A percentile compares a stretch with the other conserved stretches of the same genome.
Evolutionary conservation across 2,113 vertebrate species (phyloP).

Genomic region (Serilophus lunatus): DNA sequence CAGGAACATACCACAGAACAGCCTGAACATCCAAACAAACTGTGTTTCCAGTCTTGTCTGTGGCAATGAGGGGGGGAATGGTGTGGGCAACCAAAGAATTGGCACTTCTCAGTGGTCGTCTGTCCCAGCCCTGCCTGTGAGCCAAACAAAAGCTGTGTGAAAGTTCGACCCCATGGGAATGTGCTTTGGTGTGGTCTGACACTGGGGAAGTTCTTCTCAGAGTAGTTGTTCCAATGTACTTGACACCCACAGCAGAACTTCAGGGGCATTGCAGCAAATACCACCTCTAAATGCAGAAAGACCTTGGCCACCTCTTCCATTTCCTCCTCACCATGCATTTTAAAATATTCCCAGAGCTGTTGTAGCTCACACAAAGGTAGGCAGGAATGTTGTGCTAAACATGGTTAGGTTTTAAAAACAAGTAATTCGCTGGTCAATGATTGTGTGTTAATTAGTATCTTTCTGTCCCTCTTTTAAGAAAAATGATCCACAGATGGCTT

Average conservation of each 20-base stretch:
- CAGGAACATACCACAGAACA: neutral
- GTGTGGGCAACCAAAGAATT: neutral
- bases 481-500: slow-evolving; percentile 49
- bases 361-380: neutral
- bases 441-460: slow-evolving; percentile 57
- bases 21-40: slow-evolving; percentile 7
- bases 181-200: neutral
- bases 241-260: neutral
- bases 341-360: neutral
- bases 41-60: neutral
- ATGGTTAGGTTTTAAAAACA: neutral
- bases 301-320: neutral
- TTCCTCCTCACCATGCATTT: neutral
- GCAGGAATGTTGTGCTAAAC: slow-evolving; percentile 33
- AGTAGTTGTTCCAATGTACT: neutral
- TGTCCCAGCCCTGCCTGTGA: neutral
- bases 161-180: neutral
- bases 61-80: accelerated
- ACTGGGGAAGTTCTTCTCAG: neutral
- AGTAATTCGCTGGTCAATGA: slow-evolving; percentile 43
- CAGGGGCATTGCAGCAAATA: neutral
- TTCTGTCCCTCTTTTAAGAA: slow-evolving; percentile 47
- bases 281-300: neutral
- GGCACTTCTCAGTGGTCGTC: neutral
- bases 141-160: neutral